Base-by-base conservation (phyloP, 2,797 vertebrate genomes). In the Anisognathus igniventris region DNA sequence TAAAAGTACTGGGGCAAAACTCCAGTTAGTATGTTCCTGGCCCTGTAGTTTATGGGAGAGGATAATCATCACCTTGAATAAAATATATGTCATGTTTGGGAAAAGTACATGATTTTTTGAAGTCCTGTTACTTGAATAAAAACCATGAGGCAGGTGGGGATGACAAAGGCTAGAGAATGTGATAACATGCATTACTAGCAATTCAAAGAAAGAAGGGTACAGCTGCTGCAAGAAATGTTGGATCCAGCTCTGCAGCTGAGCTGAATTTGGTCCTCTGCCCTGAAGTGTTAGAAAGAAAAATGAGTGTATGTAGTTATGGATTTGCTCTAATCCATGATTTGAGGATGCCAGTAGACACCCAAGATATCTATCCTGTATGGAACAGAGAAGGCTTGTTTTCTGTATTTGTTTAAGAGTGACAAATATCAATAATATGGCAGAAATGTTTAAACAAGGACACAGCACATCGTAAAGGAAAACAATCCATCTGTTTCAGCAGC, bases 221-320 rank as follows among this genome's bases (percentile, higher is more conserved):
- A 95, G 93, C 88, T 96, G 95, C 93, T 93, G 92, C 67, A 79
- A 88, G 66, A 93, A 95, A 77, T 87, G 90, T 71, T 93, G 67
- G 53, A 94, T 94, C 88, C 80, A 95, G 71, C 80, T 95, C 85
- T 92, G 79, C 90, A 95, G 93, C 85, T 93, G 81, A 95, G 89
- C 81, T 86, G 53, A 88, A 85, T 77, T 95, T 96, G 94, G 90
- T 94, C 86, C 42, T 85, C 72, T 92, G 81, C 94, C 94, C 94
- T 95, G 84, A 96, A 95, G 81, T 67, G n/a, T 83, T 92, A 91
- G 86, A 82, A 92, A 95, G 78, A 96, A 94, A 95, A 96, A 95
- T 87, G 84, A 85, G 27, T 35, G 23, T 58, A 61, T 64, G 17
- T 40, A 87, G 54, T 47, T 45, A 56, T 60, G 74, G 60, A 90